Evolutionary conservation across 2,113 vertebrate species (phyloP), one percentile per base, ranked within the genome.

Genomic region (Vanacampus margaritifer): DNA sequence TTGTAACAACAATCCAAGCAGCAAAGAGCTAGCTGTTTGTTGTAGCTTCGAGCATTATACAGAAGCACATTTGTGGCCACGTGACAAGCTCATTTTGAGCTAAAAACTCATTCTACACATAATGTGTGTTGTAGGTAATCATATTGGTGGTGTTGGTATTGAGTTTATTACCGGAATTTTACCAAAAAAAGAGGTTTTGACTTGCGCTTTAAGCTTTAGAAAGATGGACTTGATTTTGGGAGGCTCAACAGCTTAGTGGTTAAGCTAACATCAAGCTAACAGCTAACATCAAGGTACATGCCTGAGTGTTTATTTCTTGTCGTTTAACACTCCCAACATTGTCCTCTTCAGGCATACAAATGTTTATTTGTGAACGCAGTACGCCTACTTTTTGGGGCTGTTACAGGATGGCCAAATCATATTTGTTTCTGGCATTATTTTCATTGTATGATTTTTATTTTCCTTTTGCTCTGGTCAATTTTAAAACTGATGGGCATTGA

Each of bases 51-150:
- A 32, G 2, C 26, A 57, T 57, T 24, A 32, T 61, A 61, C 11
- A 39, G 21, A 61, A 61, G 36, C 59, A 61, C 59, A 61, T 39
- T n/a, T 61, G 39, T 23, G 21, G 21, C 54, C 36, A 61, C 58
- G 14, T 13, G 36, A 39, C 59, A 14, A 23, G 59, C 21, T 39
- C n/a, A 23, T 60, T 59, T 59, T 59, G 32, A 21, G 32, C 57
- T 59, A 2, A 10, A 21, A 36, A 59, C 8, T n/a, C 3, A 14
- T 59, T 60, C 13, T 13, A 39, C 35, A n/a, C 9, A 11, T 5
- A 54, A 26, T 57, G 26, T 28, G 54, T 32, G 6, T 57, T 32
- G 54, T 57, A 32, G 28, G 14, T 57, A 28, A 57, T 28, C 16
- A 16, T 17, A 32, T n/a, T 60, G 9, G 35, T 6, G 8, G n/a